Percentiles rank a stretch among this genome's conserved stretches.
Evolutionary conservation across 2,113 vertebrate genomes (phyloP).

Genomic region (Rhinichthys klamathensis): DNA sequence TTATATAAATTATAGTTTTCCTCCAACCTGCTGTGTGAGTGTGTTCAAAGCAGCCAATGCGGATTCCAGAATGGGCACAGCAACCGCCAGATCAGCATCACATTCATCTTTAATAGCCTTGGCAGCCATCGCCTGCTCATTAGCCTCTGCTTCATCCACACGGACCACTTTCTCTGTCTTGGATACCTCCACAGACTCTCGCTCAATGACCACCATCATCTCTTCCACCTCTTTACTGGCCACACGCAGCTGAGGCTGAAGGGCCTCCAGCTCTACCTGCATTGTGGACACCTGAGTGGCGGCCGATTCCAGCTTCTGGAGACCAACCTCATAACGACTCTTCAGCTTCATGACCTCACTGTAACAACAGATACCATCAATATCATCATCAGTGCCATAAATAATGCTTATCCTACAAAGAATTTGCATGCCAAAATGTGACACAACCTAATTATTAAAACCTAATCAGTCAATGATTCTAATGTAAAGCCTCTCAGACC

Average conservation of each 20-base stretch:
- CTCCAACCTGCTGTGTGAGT: slow-evolving; percentile 81
- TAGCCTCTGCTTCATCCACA: slow-evolving; percentile 83
- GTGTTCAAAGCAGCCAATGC: slow-evolving; percentile 85
- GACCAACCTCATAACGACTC: slow-evolving; percentile 84
- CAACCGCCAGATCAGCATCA: slow-evolving; percentile 85
- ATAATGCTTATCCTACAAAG: neutral
- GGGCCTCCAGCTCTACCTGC: slow-evolving; percentile 85
- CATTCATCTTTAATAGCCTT: slow-evolving; percentile 94
- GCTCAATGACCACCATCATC: slow-evolving; percentile 85
- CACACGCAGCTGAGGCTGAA: slow-evolving; percentile 85
- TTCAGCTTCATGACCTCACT: slow-evolving; percentile 89
- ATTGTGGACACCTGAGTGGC: slow-evolving; percentile 84
- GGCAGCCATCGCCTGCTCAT: slow-evolving; percentile 86
- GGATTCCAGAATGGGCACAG: slow-evolving; percentile 84
- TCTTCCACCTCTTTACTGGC: slow-evolving; percentile 88
- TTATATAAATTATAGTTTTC: neutral
- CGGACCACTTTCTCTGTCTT: slow-evolving; percentile 87
- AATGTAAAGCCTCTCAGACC: neutral
- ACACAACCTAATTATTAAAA: slow-evolving; percentile 11
- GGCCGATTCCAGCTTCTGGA: slow-evolving; percentile 88
- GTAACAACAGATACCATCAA: neutral
- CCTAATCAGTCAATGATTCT: neutral
- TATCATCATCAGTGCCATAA: neutral
- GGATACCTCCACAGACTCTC: slow-evolving; percentile 87
- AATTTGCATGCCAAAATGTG: neutral